Evolutionary conservation across 2,888 invertebrate genomes (phyloP), one percentile per base, ranked within the genome.

Genomic region (Vanessa cardui): DNA sequence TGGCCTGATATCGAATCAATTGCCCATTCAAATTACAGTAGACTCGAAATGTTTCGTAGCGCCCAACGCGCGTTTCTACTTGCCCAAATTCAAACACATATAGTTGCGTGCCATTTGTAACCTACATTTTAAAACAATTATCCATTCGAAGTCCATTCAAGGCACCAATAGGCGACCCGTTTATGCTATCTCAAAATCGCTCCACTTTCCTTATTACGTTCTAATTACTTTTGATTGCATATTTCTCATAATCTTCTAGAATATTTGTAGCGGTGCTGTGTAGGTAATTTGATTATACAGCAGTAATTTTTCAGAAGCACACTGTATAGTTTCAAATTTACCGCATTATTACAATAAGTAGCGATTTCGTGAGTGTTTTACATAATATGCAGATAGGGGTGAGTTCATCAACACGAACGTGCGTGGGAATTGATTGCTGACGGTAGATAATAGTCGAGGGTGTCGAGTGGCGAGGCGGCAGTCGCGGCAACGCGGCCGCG

Each of bases 91-190:
- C 16, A 31, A 64, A 62, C 72, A 76, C 68, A 64, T 76, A 73
- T 83, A 83, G 85, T 88, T 82, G 88, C 89, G 90, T 91, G 90
- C 79, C 79, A 83, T 86, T 76, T 80, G 80, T 90, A 87, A 90
- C 90, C 90, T 83, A 90, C 89, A 90, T 90, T 88, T 86, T 78
- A 78, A 79, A 80, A 73, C 80, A 77, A 87, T 85, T 85, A 84
- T 82, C 85, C 83, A 83, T 82, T 84, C 83, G 80, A 83, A 83
- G 83, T 85, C 76, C 83, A 85, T 85, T 87, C 81, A 83, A 77
- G 77, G 80, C 82, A 82, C 80, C 84, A 82, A 84, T 84, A 83
- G 82, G 82, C 88, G 90, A 86, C 89, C 90, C 79, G 89, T 91
- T 88, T 90, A 77, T 77, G 71, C 77, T 92, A 92, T 92, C 92